Evolutionary conservation across 1,140 invertebrate species (phyloP).

Genomic region (Saccostrea glomerata): DNA sequence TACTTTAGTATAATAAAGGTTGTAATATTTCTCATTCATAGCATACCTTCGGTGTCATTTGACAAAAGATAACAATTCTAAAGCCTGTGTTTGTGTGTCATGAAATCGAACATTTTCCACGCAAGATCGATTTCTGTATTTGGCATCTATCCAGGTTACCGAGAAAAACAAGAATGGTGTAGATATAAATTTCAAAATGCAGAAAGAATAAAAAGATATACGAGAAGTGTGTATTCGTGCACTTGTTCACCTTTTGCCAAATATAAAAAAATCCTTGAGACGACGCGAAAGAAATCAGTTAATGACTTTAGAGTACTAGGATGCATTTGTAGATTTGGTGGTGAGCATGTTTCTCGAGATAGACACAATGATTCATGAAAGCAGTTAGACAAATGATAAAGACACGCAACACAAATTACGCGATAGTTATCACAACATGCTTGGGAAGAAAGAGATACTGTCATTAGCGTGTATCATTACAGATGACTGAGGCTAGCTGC

Average conservation of each 20-base stretch:
- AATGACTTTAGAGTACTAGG: neutral
- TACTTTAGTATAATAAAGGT: neutral
- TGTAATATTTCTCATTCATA: constrained; percentile 22
- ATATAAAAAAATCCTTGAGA: constrained; percentile 6
- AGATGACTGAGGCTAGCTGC: neutral
- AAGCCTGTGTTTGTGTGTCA: neutral
- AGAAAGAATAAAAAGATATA: neutral
- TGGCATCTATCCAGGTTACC: constrained; percentile 11
- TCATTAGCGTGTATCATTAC: neutral
- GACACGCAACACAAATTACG: constrained; percentile 21
- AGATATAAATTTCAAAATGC: neutral
- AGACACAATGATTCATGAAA: neutral
- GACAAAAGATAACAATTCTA: neutral
- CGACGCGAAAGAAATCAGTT: neutral
- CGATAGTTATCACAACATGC: neutral
- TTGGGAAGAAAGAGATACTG: neutral
- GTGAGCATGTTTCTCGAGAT: constrained; percentile 11
- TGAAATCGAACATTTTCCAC: neutral
- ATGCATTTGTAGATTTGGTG: neutral
- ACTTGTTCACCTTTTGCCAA: neutral
- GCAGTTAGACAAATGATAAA: constrained; percentile 6
- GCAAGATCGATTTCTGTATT: constrained; percentile 10
- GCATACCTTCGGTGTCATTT: neutral
- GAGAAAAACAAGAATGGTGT: neutral
- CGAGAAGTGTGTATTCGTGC: constrained; percentile 2